A percentile compares a stretch with the other conserved stretches of the same genome.
Conservation (phyloP, 2,797 vertebrate genomes). For the Bucorvus abyssinicus region DNA sequence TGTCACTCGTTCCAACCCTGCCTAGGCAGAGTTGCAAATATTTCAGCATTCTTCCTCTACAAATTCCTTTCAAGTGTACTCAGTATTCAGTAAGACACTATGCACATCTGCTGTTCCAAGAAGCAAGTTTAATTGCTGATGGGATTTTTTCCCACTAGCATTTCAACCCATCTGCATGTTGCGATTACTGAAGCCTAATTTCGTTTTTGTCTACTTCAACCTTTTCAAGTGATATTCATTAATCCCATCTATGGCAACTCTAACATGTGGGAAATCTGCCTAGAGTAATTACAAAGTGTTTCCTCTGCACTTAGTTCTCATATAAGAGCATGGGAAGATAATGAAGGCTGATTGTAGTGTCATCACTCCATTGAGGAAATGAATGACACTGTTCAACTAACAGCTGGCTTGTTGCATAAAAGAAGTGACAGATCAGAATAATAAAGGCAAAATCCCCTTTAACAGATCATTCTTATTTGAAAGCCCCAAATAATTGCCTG, state of each 20-base stretch:
- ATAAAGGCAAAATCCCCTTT: slow-evolving; percentile 55
- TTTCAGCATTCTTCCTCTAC: slow-evolving; percentile 26
- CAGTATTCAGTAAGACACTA: slow-evolving; percentile 55
- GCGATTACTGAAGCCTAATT: slow-evolving; percentile 67
- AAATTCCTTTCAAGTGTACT: slow-evolving; percentile 55
- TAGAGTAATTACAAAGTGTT: slow-evolving; percentile 72
- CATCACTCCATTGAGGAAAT: slow-evolving; percentile 59
- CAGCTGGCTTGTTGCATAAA: slow-evolving; percentile 63
- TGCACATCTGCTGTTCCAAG: slow-evolving; percentile 74
- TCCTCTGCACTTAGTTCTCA: slow-evolving; percentile 68
- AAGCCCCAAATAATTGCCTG: slow-evolving; percentile 29
- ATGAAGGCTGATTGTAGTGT: slow-evolving; percentile 69
- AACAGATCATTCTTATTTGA: slow-evolving; percentile 45
- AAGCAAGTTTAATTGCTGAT: slow-evolving; percentile 77
- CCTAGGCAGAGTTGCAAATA: not conserved
- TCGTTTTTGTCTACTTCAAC: slow-evolving; percentile 69
- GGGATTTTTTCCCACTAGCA: slow-evolving; percentile 66
- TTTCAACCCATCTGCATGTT: slow-evolving; percentile 73
- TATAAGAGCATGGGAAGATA: slow-evolving; percentile 69
- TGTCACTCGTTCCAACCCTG: not conserved
- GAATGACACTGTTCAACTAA: slow-evolving; percentile 62
- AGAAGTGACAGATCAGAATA: slow-evolving; percentile 58
- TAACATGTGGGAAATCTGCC: slow-evolving; percentile 72
- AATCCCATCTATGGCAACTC: slow-evolving; percentile 69
- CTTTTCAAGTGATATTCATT: slow-evolving; percentile 73